A percentile compares a stretch with the other conserved stretches of the same genome.
Evolutionary conservation across 2,113 vertebrate genomes (phyloP).

Genomic region (Sylvietta virens): DNA sequence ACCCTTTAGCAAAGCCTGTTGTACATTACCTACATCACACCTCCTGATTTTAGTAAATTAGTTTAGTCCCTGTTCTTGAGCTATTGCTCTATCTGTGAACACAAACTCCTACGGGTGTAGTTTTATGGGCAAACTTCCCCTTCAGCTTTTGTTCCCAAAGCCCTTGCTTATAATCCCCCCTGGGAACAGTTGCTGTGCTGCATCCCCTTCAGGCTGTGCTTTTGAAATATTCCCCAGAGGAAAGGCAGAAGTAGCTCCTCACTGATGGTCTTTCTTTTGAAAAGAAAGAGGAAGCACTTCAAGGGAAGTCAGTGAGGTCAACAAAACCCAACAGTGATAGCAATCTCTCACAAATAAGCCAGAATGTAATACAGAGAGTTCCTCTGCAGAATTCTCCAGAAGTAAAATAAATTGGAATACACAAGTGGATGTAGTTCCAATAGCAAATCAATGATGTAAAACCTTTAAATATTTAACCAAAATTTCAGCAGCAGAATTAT

Average conservation of each 20-base stretch:
- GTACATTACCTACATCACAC: background rate
- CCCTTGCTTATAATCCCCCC: background rate
- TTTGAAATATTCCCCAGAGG: background rate
- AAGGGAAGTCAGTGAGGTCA: background rate
- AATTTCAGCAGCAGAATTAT: background rate
- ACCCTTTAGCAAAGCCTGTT: background rate
- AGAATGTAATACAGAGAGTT: background rate
- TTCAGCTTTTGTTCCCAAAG: background rate
- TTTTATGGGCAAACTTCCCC: background rate
- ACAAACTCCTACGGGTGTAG: background rate
- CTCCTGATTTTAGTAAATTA: background rate
- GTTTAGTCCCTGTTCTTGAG: background rate
- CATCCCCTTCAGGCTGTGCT: background rate
- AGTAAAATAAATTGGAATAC: background rate
- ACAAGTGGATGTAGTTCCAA: background rate
- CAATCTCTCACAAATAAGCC: background rate
- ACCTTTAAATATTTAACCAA: background rate
- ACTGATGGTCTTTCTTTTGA: background rate
- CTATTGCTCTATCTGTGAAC: rapidly evolving
- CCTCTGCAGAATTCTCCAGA: background rate
- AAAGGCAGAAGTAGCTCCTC: background rate
- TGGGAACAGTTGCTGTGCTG: background rate
- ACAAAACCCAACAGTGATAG: background rate
- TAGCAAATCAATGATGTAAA: background rate
- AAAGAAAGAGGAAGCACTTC: background rate